Base-by-base conservation (phyloP, 2,888 invertebrate genomes). In the Agriotes lineatus region DNA sequence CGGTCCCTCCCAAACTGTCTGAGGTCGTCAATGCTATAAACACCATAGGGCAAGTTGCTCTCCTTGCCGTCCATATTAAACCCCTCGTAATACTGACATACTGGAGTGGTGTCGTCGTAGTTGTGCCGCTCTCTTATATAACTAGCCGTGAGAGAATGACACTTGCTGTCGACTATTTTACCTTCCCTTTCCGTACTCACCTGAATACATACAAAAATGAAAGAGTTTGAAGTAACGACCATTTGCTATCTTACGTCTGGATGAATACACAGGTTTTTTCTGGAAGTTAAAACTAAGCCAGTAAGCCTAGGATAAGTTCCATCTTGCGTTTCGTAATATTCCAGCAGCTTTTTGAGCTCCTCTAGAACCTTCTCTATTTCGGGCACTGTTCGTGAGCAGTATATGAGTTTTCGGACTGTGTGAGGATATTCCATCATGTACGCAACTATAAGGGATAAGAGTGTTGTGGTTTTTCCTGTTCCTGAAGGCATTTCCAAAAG, bases 401-500 rank as follows among this genome's bases (percentile, higher is more conserved):
- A 99, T 68, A 99, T 95, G 37, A 99, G 85, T 82, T 99, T 99
- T 57, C 91, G 88, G 20, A 99, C 86, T 73, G 90, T 88, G 68
- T 93, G 90, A 2, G 97, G 97, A 84, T 95, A 86, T 77, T 94
- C 93, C 75, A 93, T 87, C 93, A 97, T 96, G 77, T 99, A 99
- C 0, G 99, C 96, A 0, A 99, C 91, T 80, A 99, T 96, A 0
- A 99, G 86, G 0, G 99, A 95, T 0, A 99, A 86, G 10, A 99
- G 85, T 0, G 99, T 96, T 10, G 96, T 92, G 0, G 99, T 99
- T 87, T 99, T 99, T 2, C 99, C 99, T 5, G 99, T 99, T 45
- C 99, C 99, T 4, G 99, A 99, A 71, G 99, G 99, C 99, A 99
- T 99, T 87, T 99, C 99, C 80, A 99, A 85, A 58, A 97, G 87